A percentile compares a stretch with the other conserved stretches of the same genome.
phyloP scores from a whole-genome alignment of 2,797 vertebrate species.

The Xenentodon cancila region DNA sequence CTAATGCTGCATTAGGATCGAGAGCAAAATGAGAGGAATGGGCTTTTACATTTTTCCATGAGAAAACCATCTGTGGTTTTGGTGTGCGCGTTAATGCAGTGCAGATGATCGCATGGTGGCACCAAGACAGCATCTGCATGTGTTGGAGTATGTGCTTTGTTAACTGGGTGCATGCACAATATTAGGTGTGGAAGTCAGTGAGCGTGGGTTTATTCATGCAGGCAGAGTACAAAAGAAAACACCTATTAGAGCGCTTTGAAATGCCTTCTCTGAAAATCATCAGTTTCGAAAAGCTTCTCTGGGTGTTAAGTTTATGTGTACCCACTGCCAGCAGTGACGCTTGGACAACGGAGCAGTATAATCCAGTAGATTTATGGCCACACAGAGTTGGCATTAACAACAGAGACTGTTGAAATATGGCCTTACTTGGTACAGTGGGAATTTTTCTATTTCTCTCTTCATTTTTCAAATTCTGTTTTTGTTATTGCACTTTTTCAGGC shows the following conservation, averaged over 20 bases:
- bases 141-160: slow-evolving; percentile 3
- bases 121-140: not conserved
- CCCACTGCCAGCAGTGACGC: slow-evolving; percentile 31
- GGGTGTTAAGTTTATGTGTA: slow-evolving; percentile 26
- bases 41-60: slow-evolving; percentile 42
- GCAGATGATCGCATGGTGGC: too few species aligned
- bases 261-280: slow-evolving; percentile 34
- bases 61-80: slow-evolving; percentile 39
- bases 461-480: slow-evolving; percentile 9
- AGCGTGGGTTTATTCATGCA: not conserved
- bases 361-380: slow-evolving; percentile 59
- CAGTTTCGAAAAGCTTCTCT: slow-evolving; percentile 33
- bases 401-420: slow-evolving; percentile 35
- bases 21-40: not conserved
- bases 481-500: not conserved
- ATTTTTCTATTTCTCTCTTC: not conserved
- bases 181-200: not conserved
- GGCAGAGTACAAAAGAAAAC: slow-evolving; percentile 27
- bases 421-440: slow-evolving; percentile 8
- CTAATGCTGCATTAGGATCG: slow-evolving; percentile 12
- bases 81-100: slow-evolving; percentile 1
- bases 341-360: slow-evolving; percentile 33
- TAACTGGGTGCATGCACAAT: not conserved
- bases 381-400: slow-evolving; percentile 51
- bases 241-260: slow-evolving; percentile 28